phyloP scores from a whole-genome alignment of 2,888 invertebrate genomes.

The Sesia bembeciformis region DNA sequence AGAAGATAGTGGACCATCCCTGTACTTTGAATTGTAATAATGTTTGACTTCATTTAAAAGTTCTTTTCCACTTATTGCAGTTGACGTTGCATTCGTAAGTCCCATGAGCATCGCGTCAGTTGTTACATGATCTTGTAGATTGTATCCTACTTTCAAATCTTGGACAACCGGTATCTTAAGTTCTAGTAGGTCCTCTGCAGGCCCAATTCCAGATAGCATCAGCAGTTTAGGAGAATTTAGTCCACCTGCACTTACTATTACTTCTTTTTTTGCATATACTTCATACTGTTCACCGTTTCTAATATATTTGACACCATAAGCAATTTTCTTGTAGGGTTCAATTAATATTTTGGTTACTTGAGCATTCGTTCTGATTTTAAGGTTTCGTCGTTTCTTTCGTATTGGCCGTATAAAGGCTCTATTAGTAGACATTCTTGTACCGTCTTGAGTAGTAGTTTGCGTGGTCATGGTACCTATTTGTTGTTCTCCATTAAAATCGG shows the following conservation, averaged over 20 bases:
- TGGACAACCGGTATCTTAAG: constrained; percentile 69
- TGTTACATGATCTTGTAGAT: constrained; percentile 82
- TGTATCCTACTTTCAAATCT: constrained; percentile 80
- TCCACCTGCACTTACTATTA: constrained; percentile 74
- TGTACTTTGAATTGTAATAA: constrained; percentile 37
- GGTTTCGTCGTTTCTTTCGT: constrained; percentile 59
- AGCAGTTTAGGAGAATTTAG: constrained; percentile 76
- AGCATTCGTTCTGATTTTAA: constrained; percentile 59
- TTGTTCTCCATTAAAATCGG: constrained; percentile 70
- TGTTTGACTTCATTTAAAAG: constrained; percentile 42
- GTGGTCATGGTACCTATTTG: constrained; percentile 76
- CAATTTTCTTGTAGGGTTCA: constrained; percentile 33
- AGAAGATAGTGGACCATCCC: constrained; percentile 58
- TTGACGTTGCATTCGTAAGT: constrained; percentile 67
- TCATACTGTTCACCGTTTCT: constrained; percentile 23
- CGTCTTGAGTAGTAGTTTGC: constrained; percentile 75
- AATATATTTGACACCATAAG: constrained; percentile 38
- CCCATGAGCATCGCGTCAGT: constrained; percentile 67
- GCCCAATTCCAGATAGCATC: constrained; percentile 79
- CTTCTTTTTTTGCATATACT: constrained; percentile 67
- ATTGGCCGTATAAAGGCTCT: constrained; percentile 78
- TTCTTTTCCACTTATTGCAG: constrained; percentile 38
- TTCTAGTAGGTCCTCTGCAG: constrained; percentile 51
- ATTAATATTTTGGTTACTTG: constrained; percentile 74
- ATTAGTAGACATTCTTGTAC: constrained; percentile 76